Base-by-base conservation (phyloP, 1,140 invertebrate species). In the Daktulosphaira vitifoliae region DNA sequence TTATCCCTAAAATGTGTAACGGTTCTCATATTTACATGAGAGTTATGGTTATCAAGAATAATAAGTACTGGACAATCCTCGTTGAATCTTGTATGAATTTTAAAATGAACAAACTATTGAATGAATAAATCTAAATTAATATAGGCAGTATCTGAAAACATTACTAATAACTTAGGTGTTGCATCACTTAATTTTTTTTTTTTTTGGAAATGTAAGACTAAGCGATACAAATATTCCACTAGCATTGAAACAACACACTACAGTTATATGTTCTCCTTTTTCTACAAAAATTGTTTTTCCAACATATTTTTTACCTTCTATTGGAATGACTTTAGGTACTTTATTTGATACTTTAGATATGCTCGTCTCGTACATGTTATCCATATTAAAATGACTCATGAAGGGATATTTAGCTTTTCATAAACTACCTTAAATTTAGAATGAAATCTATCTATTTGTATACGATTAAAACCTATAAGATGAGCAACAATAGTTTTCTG, bases 211-310 rank as follows among this genome's bases (percentile, higher is more conserved):
- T 48, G 75, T 62, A 25, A 75, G 73, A 69, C 72, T 70, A 25
- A 72, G 72, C 26, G 74, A 73, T 22, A 75, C 65, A 25, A 46
- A 69, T 46, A 68, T 70, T 38, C 74, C 74, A 18, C 54, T 64
- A 18, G 73, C 72, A 65, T 66, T 74, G 13, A 73, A 53, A n/a
- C 68, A 71, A 68, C 56, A 70, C 2, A 69, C 70, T 0, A 68
- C 52, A 44, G 75, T 75, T 7, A 77, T 69, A 7, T 71, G 48
- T 29, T 67, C 70, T 6, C 73, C 76, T 42, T 71, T 67, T 74
- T 79, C 68, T 72, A 73, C 16, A 73, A 74, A 51, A 73, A 52
- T 13, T 71, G 76, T 65, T 76, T 67, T 76, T 70, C 73, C 70
- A 52, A 77, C 68, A 13, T 73, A 69, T 50, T 71, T 73, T 68